Conservation (phyloP, 2,888 invertebrate genomes). For the Cerastis leucographa region DNA sequence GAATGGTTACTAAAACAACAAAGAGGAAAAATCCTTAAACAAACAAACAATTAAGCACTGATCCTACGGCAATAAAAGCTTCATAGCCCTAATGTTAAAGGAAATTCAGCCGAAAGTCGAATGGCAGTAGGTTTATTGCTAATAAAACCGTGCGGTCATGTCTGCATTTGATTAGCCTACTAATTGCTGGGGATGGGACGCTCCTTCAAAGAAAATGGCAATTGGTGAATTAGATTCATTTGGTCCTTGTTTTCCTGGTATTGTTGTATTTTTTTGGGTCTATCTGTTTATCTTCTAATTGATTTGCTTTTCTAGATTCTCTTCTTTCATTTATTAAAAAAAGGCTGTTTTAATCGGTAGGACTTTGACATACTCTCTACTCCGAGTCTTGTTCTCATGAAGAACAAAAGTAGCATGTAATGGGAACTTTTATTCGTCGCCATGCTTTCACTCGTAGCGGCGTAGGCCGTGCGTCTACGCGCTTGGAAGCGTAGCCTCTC, state of each 20-base stretch:
- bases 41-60: conserved; percentile 40
- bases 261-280: neutral
- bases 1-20: neutral
- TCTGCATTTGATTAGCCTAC: conserved; percentile 58
- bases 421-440: neutral
- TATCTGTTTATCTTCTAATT: neutral
- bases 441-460: conserved; percentile 14
- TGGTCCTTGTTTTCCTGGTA: neutral
- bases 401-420: neutral
- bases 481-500: conserved; percentile 18
- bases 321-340: neutral
- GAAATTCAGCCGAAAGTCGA: conserved; percentile 32
- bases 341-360: too few relatives aligned
- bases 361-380: too few relatives aligned
- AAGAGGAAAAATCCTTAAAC: conserved; percentile 14
- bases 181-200: conserved; percentile 51
- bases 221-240: conserved; percentile 16
- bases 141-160: conserved; percentile 41
- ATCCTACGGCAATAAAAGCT: conserved; percentile 21
- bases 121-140: conserved; percentile 44
- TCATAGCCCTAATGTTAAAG: neutral
- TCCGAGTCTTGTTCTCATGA: neutral
- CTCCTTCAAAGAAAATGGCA: conserved; percentile 16
- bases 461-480: conserved; percentile 10
- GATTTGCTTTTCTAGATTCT: neutral